Evolutionary conservation across 2,113 vertebrate species (phyloP).

Genomic region (Eulemur macaco): DNA sequence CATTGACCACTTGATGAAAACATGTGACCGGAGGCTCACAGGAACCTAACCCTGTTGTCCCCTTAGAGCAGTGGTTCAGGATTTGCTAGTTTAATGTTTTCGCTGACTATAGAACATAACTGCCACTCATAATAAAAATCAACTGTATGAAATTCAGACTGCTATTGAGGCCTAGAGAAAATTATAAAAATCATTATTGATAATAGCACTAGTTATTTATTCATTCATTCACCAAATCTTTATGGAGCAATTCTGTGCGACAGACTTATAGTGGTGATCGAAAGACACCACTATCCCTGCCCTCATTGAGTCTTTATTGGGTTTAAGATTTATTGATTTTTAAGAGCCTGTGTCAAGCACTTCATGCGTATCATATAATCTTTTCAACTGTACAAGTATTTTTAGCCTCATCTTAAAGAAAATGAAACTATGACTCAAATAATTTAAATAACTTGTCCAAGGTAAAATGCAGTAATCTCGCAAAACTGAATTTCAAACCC

Average conservation of each 20-base stretch:
- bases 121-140: background rate
- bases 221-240: background rate
- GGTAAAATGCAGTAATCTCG: background rate
- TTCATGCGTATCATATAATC: background rate
- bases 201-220: background rate
- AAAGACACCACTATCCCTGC: background rate
- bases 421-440: background rate
- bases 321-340: background rate
- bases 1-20: background rate
- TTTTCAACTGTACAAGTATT: background rate
- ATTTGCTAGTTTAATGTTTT: background rate
- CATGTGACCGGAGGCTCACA: background rate
- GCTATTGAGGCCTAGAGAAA: background rate
- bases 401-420: background rate
- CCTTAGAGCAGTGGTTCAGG: background rate
- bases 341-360: background rate
- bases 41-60: background rate
- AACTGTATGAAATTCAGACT: background rate
- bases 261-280: background rate
- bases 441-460: background rate
- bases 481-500: background rate
- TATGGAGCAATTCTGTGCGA: background rate
- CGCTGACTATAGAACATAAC: background rate
- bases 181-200: background rate
- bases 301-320: background rate